Evolutionary conservation across 2,888 invertebrate genomes (phyloP).

Genomic region (Agrotis exclamationis): DNA sequence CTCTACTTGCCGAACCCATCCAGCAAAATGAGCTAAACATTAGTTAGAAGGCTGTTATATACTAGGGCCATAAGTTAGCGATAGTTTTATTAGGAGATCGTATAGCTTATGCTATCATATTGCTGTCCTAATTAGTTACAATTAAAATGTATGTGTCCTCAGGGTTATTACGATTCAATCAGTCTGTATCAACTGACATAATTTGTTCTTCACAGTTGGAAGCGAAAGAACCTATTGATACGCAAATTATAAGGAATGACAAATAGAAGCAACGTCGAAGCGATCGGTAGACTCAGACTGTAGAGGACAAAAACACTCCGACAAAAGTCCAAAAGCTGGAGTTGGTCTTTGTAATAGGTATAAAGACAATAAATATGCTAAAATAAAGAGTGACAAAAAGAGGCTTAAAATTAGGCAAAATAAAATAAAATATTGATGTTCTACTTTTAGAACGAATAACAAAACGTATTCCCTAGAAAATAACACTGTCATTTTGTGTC

Average conservation of each 20-base stretch:
- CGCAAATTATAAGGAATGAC: too few relatives aligned
- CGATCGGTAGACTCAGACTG: too few relatives aligned
- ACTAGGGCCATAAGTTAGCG: constrained; percentile 14
- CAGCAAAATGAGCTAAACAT: background rate
- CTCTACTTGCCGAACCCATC: constrained; percentile 6
- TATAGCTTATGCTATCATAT: constrained; percentile 49
- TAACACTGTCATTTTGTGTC: constrained; percentile 11
- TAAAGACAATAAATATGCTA: too few relatives aligned
- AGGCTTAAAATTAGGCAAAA: too few relatives aligned
- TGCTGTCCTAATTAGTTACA: constrained; percentile 57
- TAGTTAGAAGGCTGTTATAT: constrained; percentile 33
- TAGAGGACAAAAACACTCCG: too few relatives aligned
- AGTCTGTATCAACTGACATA: background rate
- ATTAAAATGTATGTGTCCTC: constrained; percentile 57
- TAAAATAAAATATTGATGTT: too few relatives aligned
- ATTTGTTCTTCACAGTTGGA: too few relatives aligned
- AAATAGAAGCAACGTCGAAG: too few relatives aligned
- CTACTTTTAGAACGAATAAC: too few relatives aligned
- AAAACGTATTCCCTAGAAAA: constrained; percentile 34
- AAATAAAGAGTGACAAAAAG: too few relatives aligned
- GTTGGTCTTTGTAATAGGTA: too few relatives aligned
- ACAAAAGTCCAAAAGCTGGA: background rate
- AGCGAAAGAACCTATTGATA: too few relatives aligned
- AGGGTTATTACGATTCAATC: constrained; percentile 25
- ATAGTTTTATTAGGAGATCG: constrained; percentile 38